Base-by-base conservation (phyloP, 2,888 invertebrate species). In the Acrobasis suavella region DNA sequence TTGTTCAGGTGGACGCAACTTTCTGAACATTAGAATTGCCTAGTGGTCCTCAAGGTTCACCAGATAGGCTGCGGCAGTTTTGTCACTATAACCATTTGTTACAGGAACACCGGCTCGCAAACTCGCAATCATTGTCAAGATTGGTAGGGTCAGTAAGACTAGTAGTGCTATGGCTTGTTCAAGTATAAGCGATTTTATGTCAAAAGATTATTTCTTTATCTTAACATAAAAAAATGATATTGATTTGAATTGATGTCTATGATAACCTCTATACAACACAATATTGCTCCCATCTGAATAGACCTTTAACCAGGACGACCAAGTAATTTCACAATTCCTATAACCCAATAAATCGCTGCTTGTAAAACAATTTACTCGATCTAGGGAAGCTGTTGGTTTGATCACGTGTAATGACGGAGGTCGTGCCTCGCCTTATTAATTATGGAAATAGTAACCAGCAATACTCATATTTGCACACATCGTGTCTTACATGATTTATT, bases 61-160 rank as follows among this genome's bases (percentile, higher is more conserved):
- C n/a, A n/a, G n/a, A n/a, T n/a, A n/a, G n/a, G n/a, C n/a, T n/a
- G n/a, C n/a, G n/a, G n/a, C n/a, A n/a, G n/a, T n/a, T n/a, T n/a
- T n/a, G n/a, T n/a, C n/a, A n/a, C n/a, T n/a, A n/a, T n/a, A n/a
- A n/a, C n/a, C n/a, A n/a, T n/a, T n/a, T n/a, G n/a, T n/a, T n/a
- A n/a, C n/a, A n/a, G n/a, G n/a, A n/a, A n/a, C n/a, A 22, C 22
- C 2, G 22, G 5, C 2, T 3, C 22, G 5, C 86, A 82, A 82
- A 74, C 78, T 79, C 78, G 81, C 7, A 80, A 85, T 89, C 89
- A 91, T 91, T 91, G 91, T 91, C 91, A 91, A 92, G 91, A 91
- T 92, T 91, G 90, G 85, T 87, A 90, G 91, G 91, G 91, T 91
- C 91, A 91, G 87, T 72, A 71, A 74, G 82, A 82, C 82, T 84